phyloP scores from a whole-genome alignment of 2,113 vertebrate genomes.

The Callospermophilus lateralis region DNA sequence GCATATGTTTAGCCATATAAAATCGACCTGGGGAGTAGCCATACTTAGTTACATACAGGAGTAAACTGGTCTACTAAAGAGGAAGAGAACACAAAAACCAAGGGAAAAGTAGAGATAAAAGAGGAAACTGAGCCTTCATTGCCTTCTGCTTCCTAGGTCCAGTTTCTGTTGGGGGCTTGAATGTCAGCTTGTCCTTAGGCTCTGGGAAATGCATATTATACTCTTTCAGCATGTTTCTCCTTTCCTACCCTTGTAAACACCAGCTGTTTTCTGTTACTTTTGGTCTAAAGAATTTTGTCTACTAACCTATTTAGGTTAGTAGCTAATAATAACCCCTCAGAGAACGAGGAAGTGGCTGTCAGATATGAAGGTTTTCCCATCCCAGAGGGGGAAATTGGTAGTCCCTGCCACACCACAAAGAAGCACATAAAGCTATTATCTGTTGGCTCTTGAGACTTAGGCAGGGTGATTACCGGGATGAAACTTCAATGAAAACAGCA shows the following conservation, averaged over 20 bases:
- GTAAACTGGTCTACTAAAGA: neutral
- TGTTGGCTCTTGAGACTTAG: neutral
- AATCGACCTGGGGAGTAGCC: neutral
- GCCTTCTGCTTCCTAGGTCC: neutral
- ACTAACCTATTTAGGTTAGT: neutral
- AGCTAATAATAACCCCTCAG: neutral
- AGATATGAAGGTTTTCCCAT: neutral
- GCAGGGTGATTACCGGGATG: neutral
- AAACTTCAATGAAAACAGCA: neutral
- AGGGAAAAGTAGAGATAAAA: neutral
- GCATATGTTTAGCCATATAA: neutral
- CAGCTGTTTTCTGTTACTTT: neutral
- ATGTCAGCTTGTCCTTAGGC: neutral
- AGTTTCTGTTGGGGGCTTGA: neutral
- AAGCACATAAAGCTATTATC: neutral
- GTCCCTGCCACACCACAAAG: neutral
- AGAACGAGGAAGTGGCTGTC: neutral
- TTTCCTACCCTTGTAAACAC: neutral
- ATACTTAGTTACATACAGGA: neutral
- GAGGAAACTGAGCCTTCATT: neutral
- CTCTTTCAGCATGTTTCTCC: neutral
- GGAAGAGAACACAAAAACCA: neutral
- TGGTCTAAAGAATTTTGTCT: neutral
- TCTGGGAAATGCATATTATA: neutral
- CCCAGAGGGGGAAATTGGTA: neutral